Conservation (phyloP, 2,113 vertebrate species). For the Notarius quadriscutis region DNA sequence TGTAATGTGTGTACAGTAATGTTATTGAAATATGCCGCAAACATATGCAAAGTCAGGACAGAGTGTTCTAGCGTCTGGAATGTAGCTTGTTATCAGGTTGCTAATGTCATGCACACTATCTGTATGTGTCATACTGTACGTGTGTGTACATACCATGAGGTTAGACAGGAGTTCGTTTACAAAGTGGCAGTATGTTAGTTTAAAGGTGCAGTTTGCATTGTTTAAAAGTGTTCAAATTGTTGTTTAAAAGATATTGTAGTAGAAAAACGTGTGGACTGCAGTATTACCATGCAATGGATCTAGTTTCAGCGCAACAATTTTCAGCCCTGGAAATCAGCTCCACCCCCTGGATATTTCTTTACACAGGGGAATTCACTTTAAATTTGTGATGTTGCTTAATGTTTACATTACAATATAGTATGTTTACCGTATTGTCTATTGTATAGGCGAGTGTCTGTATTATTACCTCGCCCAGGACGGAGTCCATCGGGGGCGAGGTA, state of each 20-base stretch:
- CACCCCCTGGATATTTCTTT: not conserved
- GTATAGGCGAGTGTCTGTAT: no score
- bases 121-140: not conserved
- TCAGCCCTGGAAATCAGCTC: not conserved
- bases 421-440: no score
- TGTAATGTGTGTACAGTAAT: not conserved
- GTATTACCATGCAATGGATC: not conserved
- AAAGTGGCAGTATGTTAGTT: not conserved
- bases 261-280: not conserved
- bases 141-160: not conserved
- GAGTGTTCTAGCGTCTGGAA: conserved; percentile 41
- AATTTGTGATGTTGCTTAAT: no score
- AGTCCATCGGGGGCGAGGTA: no score
- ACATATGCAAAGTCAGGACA: conserved; percentile 45
- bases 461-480: no score
- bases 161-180: not conserved
- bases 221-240: not conserved
- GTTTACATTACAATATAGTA: no score
- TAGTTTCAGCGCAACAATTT: not conserved
- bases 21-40: not conserved
- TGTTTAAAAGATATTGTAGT: not conserved
- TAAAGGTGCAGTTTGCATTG: not conserved
- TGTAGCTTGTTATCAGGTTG: conserved; percentile 37
- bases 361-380: no score
- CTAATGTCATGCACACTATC: conserved; percentile 24